Percentiles rank a stretch among this genome's conserved stretches.
Conservation (phyloP, 2,113 vertebrate genomes). For the Herpetotheres cachinnans region DNA sequence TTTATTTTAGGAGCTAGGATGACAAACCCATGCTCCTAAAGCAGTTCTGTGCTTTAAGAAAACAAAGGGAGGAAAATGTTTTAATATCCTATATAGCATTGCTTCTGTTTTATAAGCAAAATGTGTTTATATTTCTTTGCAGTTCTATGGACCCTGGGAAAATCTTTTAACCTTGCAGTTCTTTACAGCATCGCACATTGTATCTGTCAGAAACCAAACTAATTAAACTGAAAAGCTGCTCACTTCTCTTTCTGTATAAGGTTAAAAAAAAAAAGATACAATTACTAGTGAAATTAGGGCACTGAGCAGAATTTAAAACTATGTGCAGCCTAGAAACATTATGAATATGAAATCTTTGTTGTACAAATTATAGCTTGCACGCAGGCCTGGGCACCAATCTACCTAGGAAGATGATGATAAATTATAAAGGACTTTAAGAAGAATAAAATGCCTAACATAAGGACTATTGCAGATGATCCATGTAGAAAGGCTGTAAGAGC, state of each 20-base stretch:
- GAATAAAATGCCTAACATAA: background rate
- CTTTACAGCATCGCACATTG: background rate
- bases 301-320: slow-evolving; percentile 9
- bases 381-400: background rate
- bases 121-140: background rate
- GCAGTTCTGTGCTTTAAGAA: background rate
- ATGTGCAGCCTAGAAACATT: background rate
- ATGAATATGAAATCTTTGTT: slow-evolving; percentile 8
- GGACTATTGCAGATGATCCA: background rate
- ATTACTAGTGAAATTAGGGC: slow-evolving; percentile 17
- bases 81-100: background rate
- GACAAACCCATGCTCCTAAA: slow-evolving; percentile 1
- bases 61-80: slow-evolving; percentile 5
- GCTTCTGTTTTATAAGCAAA: background rate
- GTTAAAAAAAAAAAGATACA: background rate
- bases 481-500: background rate
- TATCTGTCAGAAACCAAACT: slow-evolving; percentile 24
- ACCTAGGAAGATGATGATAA: background rate
- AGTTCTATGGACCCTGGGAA: background rate
- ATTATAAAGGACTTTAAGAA: background rate
- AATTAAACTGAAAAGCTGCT: slow-evolving; percentile 38
- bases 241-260: background rate
- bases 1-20: slow-evolving; percentile 29
- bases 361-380: background rate
- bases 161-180: slow-evolving; percentile 63